These are phyloP conservation scores for Drosophila subpulchrella DNA, from an alignment of 1,140 invertebrate species.

Conservation along the genomic window DNA sequence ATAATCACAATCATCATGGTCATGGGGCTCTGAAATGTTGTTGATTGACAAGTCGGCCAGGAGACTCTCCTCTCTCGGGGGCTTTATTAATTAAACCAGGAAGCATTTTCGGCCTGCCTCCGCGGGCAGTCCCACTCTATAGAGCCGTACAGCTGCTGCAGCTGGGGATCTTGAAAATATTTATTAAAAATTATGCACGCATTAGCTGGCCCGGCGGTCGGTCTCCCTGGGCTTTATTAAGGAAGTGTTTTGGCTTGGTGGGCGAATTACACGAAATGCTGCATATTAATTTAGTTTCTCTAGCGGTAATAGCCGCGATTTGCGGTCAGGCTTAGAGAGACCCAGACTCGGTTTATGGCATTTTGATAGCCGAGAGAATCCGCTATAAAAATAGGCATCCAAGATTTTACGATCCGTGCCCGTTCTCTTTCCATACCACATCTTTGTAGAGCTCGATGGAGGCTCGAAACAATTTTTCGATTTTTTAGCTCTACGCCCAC, in stretches of 20 bases:
- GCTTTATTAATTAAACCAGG: slow-evolving; percentile 78
- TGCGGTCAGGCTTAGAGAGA: slow-evolving; percentile 26
- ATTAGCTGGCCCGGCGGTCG: slow-evolving; percentile 52
- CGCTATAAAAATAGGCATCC: slow-evolving; percentile 58
- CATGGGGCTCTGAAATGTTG: slow-evolving; percentile 51
- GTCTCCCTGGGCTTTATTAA: slow-evolving; percentile 54
- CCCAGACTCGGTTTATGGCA: slow-evolving; percentile 55
- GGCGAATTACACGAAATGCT: slow-evolving; percentile 75
- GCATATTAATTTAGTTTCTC: slow-evolving; percentile 64
- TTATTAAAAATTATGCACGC: slow-evolving; percentile 83
- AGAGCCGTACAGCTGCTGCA: slow-evolving; percentile 33
- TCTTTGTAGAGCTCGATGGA: neutral
- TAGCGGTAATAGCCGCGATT: slow-evolving; percentile 45
- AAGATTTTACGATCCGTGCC: slow-evolving; percentile 39
- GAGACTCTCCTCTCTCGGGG: neutral
- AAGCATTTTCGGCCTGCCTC: slow-evolving; percentile 58
- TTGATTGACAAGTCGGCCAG: slow-evolving; percentile 70
- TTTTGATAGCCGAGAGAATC: slow-evolving; percentile 59
- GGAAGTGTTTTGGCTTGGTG: slow-evolving; percentile 72
- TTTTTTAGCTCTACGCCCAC: slow-evolving; percentile 51
- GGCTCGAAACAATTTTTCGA: slow-evolving; percentile 20
- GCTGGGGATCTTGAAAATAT: slow-evolving; percentile 74
- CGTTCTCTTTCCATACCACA: slow-evolving; percentile 8
- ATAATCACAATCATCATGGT: slow-evolving; percentile 68
- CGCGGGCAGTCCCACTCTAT: slow-evolving; percentile 21